phyloP scores from a whole-genome alignment of 2,797 vertebrate species.

The Galago senegalensis region DNA sequence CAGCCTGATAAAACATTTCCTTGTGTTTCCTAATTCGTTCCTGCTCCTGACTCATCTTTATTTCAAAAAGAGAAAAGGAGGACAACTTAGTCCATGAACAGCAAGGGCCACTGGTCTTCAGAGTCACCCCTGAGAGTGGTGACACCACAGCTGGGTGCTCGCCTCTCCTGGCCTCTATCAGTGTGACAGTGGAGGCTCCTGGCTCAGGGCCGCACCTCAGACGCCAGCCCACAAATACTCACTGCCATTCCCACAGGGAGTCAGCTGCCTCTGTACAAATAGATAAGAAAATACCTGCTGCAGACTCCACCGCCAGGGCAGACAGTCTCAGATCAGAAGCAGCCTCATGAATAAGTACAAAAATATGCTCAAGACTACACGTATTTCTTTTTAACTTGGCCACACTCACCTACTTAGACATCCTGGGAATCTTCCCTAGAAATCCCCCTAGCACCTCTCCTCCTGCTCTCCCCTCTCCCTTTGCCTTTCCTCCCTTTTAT shows the following conservation, averaged over 20 bases:
- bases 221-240: not conserved
- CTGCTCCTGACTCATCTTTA: constrained; percentile 15
- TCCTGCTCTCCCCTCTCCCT: not conserved
- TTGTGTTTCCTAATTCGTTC: not conserved
- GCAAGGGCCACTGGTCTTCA: not conserved
- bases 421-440: constrained; percentile 1
- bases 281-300: constrained; percentile 78
- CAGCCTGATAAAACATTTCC: not conserved
- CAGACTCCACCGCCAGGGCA: constrained; percentile 53
- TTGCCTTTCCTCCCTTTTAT: not conserved
- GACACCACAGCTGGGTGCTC: not conserved
- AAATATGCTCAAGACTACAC: constrained; percentile 39
- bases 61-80: not conserved
- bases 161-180: constrained; percentile 28
- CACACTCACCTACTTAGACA: constrained; percentile 36
- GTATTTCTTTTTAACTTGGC: not conserved
- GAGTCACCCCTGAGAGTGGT: not conserved
- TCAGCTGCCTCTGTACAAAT: constrained; percentile 77
- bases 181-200: not conserved
- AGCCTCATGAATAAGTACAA: constrained; percentile 61
- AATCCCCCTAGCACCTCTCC: not conserved
- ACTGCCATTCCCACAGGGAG: constrained; percentile 62
- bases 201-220: constrained; percentile 57
- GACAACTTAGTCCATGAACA: not conserved
- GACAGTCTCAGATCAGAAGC: constrained; percentile 67